A percentile compares a stretch with the other conserved stretches of the same genome.
phyloP scores from a whole-genome alignment of 1,140 invertebrate species.

The Neodiprion fabricii region DNA sequence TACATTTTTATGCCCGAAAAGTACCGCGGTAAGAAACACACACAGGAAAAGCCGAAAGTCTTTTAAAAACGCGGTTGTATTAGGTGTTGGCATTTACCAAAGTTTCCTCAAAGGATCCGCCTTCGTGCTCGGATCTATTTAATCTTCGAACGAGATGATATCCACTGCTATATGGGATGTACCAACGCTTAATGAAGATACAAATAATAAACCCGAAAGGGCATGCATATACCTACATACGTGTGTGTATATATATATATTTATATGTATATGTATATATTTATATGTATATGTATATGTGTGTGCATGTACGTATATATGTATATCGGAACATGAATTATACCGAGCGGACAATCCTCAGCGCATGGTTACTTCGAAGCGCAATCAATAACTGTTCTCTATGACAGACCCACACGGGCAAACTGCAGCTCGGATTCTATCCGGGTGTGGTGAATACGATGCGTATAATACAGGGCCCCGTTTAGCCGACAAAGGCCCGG shows the following conservation, averaged over 20 bases:
- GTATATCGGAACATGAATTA: constrained; percentile 26
- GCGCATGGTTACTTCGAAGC: constrained; percentile 45
- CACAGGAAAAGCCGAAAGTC: background rate
- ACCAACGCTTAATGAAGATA: constrained; percentile 37
- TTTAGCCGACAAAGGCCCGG: constrained; percentile 55
- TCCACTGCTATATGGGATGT: background rate
- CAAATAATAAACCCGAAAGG: constrained; percentile 33
- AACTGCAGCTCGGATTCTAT: constrained; percentile 13
- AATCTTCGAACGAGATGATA: background rate
- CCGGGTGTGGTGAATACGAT: constrained; percentile 52
- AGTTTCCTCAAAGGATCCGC: background rate
- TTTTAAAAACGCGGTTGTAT: background rate
- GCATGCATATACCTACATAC: no score
- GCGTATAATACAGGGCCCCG: constrained; percentile 46
- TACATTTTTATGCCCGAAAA: constrained; percentile 3
- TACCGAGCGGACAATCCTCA: constrained; percentile 35
- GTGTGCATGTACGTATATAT: background rate
- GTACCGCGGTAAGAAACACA: background rate
- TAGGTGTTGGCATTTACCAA: background rate
- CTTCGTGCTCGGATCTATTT: constrained; percentile 8
- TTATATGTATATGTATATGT: no score
- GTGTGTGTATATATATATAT: background rate
- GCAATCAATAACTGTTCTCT: constrained; percentile 52
- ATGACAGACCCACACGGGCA: constrained; percentile 43
- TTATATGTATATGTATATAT: background rate